Evolutionary conservation across 2,797 vertebrate species (phyloP).

Genomic region (Austrolebias charrua): DNA sequence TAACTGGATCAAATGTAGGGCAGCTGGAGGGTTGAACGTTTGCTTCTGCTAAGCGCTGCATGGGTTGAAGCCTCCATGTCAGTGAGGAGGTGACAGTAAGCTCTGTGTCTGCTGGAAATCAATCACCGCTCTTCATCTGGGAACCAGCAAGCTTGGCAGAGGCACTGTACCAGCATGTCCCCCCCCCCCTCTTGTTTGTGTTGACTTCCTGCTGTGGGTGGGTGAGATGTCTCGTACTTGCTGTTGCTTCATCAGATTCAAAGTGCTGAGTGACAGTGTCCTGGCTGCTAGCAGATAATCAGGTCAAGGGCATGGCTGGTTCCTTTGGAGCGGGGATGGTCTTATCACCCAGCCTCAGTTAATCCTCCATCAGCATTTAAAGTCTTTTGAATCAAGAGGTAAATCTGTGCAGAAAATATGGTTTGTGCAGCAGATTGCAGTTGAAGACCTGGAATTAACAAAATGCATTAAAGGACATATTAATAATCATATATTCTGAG

Average conservation of each 20-base stretch:
- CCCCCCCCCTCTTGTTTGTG: constrained; percentile 51
- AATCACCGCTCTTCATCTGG: constrained; percentile 70
- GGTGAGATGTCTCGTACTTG: constrained; percentile 30
- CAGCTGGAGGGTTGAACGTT: constrained; percentile 58
- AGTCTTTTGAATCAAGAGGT: constrained; percentile 51
- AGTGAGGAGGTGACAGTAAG: constrained; percentile 57
- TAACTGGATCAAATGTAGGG: constrained; percentile 66
- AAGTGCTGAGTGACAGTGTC: constrained; percentile 52
- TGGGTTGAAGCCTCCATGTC: constrained; percentile 64
- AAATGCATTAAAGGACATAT: background rate
- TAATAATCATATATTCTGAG: background rate
- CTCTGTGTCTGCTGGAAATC: constrained; percentile 72
- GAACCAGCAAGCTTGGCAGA: constrained; percentile 59
- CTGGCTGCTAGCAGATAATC: constrained; percentile 52
- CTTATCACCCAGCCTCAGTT: constrained; percentile 58
- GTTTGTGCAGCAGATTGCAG: constrained; percentile 2
- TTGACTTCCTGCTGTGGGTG: constrained; percentile 38
- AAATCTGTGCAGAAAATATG: constrained; percentile 13
- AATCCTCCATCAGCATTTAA: constrained; percentile 63
- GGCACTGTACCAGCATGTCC: constrained; percentile 74
- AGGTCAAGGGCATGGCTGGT: constrained; percentile 68
- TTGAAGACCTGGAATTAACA: background rate
- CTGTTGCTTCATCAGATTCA: constrained; percentile 50
- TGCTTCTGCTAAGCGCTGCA: constrained; percentile 56
- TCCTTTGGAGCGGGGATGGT: constrained; percentile 49